A percentile compares a stretch with the other conserved stretches of the same genome.
phyloP scores from a whole-genome alignment of 2,113 vertebrate species.

The Capreolus pygargus region DNA sequence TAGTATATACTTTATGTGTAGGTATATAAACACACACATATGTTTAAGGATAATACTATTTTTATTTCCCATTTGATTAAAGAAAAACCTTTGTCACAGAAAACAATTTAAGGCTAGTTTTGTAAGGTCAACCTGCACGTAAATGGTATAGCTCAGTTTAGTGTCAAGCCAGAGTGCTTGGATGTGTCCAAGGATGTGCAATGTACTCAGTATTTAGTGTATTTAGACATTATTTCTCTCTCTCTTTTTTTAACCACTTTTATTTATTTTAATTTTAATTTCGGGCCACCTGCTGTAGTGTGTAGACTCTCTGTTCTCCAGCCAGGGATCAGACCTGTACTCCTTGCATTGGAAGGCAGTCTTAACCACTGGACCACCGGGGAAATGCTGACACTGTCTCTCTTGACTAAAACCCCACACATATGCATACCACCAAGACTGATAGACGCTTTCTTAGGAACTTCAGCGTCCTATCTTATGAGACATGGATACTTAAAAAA shows the following conservation, averaged over 20 bases:
- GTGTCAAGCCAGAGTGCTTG: neutral
- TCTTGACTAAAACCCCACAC: neutral
- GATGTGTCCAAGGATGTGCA: fast-evolving
- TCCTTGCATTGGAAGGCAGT: neutral
- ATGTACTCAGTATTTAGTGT: neutral
- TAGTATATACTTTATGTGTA: neutral
- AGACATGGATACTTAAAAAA: neutral
- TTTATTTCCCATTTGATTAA: neutral
- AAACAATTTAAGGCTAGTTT: neutral
- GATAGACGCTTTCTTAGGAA: neutral
- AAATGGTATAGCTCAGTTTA: neutral
- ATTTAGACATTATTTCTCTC: neutral
- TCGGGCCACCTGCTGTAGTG: neutral
- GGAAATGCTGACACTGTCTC: neutral
- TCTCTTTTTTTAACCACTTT: neutral
- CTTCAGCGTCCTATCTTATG: neutral
- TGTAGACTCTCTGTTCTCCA: neutral
- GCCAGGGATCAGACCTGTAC: neutral
- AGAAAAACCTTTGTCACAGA: neutral
- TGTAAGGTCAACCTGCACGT: neutral
- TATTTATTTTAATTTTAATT: neutral
- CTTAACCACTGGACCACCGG: neutral
- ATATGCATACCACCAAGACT: too few relatives aligned
- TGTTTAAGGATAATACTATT: neutral
- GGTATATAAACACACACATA: neutral